phyloP scores from a whole-genome alignment of 2,888 invertebrate species.

The Hirtodrosophila cameraria region DNA sequence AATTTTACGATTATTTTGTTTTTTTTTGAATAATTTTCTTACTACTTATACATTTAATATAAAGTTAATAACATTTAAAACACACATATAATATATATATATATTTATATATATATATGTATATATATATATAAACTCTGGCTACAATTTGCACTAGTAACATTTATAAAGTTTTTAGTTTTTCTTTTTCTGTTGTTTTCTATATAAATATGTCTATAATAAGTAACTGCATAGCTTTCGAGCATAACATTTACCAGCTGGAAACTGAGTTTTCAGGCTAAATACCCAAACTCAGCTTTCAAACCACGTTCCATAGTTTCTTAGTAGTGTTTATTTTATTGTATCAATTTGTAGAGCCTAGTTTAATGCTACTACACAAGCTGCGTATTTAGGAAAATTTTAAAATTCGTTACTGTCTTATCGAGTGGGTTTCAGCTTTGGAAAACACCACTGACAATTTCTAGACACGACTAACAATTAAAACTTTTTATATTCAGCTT shows the following conservation, averaged over 20 bases:
- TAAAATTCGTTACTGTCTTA: constrained; percentile 56
- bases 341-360: constrained; percentile 50
- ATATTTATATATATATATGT: constrained; percentile 51
- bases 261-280: constrained; percentile 8
- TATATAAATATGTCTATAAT: constrained; percentile 34
- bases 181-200: constrained; percentile 36
- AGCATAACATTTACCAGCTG: constrained; percentile 1
- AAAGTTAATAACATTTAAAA: constrained; percentile 73
- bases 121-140: constrained; percentile 58
- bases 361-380: constrained; percentile 50
- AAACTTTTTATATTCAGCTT: constrained; percentile 61
- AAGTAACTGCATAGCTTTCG: constrained; percentile 28
- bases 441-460: constrained; percentile 22
- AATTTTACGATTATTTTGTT: background rate
- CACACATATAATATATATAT: constrained; percentile 64
- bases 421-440: constrained; percentile 15
- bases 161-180: constrained; percentile 64
- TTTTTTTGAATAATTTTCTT: constrained; percentile 33
- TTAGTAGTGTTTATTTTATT: constrained; percentile 40
- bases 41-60: constrained; percentile 45
- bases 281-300: constrained; percentile 15
- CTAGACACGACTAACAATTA: constrained; percentile 52
- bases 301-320: constrained; percentile 9
- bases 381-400: constrained; percentile 48
- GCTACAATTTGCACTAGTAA: constrained; percentile 72